phyloP scores from a whole-genome alignment of 2,888 invertebrate genomes.

The Hirtodrosophila trivittata region DNA sequence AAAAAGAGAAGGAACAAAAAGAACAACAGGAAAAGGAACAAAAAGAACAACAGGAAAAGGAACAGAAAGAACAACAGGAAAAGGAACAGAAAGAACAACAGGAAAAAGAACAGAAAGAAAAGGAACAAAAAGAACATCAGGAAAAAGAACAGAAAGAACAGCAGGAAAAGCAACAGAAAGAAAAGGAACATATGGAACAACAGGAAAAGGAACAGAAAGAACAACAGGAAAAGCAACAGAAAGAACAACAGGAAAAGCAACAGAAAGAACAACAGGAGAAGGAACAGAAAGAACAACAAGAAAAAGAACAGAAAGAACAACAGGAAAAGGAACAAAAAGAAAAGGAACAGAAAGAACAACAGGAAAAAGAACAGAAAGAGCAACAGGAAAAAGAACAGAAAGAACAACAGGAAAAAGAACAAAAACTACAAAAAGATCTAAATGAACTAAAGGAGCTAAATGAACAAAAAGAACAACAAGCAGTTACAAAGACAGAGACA shows the following conservation, averaged over 20 bases:
- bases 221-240: background rate
- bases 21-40: slow-evolving; percentile 1
- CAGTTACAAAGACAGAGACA: slow-evolving; percentile 17
- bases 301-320: slow-evolving; percentile 5
- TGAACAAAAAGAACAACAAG: slow-evolving; percentile 15
- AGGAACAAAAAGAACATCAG: slow-evolving; percentile 1
- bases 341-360: slow-evolving; percentile 10
- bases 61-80: background rate
- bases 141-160: background rate
- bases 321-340: background rate
- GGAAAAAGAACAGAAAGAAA: slow-evolving; percentile 19
- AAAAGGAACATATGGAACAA: no score
- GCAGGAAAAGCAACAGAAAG: background rate
- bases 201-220: slow-evolving; percentile 9
- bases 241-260: background rate
- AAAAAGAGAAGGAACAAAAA: no score
- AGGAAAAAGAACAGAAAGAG: slow-evolving; percentile 9
- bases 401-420: background rate
- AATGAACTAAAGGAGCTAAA: background rate
- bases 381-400: slow-evolving; percentile 1
- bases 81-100: slow-evolving; percentile 16
- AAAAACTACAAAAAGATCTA: background rate
- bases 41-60: background rate
- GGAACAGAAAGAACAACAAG: slow-evolving; percentile 15
- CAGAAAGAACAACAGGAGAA: background rate